Percentiles rank a stretch among this genome's conserved stretches.
Evolutionary conservation across 2,888 invertebrate genomes (phyloP).

Genomic region (Drosophila colorata): DNA sequence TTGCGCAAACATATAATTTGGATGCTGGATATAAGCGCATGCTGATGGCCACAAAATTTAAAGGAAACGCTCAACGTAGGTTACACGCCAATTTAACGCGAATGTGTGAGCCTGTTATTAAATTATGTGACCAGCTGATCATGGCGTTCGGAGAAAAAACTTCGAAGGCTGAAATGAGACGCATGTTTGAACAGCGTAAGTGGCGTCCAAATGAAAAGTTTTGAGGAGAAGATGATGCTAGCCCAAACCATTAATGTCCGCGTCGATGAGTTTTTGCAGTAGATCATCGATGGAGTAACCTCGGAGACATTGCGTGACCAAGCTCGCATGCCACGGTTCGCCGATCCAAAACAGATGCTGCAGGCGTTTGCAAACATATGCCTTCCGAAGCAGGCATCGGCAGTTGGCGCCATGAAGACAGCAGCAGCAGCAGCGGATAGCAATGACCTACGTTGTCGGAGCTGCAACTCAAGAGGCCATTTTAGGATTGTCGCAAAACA

Average conservation of each 20-base stretch:
- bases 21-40: background rate
- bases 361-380: background rate
- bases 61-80: background rate
- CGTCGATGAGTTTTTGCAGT: background rate
- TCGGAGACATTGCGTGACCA: background rate
- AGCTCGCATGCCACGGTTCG: background rate
- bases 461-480: background rate
- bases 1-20: background rate
- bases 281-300: background rate
- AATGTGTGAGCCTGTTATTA: no score
- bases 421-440: background rate
- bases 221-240: background rate
- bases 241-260: background rate
- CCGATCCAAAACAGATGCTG: background rate
- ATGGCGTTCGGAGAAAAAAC: background rate
- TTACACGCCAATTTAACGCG: background rate
- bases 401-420: no score
- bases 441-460: background rate
- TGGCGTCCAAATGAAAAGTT: background rate
- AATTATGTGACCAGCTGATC: no score
- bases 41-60: background rate
- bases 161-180: background rate
- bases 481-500: background rate
- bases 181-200: background rate
- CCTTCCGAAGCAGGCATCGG: background rate